Percentiles rank a stretch among this genome's conserved stretches.
Evolutionary conservation across 2,113 vertebrate genomes (phyloP).

Genomic region (Ornithorhynchus anatinus): DNA sequence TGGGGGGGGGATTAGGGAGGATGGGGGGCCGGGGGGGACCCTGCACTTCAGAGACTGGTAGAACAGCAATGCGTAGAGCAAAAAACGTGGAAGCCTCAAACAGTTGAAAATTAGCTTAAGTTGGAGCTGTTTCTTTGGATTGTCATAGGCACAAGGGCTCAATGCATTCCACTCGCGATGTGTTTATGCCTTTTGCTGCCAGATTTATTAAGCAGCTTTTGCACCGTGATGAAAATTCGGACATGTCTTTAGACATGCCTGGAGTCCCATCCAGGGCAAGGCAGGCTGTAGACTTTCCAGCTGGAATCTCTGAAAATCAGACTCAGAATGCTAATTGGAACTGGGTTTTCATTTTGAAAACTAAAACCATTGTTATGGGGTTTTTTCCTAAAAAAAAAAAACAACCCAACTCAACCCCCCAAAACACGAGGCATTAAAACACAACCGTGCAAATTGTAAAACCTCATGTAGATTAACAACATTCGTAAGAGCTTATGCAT

Average conservation of each 20-base stretch:
- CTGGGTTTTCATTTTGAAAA: slow-evolving; percentile 44
- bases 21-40: too few species aligned
- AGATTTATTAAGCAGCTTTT: slow-evolving; percentile 31
- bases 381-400: not conserved
- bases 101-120: slow-evolving; percentile 47
- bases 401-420: too few species aligned
- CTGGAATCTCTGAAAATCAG: slow-evolving; percentile 41
- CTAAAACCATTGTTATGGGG: slow-evolving; percentile 34
- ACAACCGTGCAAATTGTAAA: slow-evolving; percentile 34
- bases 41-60: too few species aligned
- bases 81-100: too few species aligned
- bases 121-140: slow-evolving; percentile 23
- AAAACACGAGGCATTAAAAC: slow-evolving; percentile 37
- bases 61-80: too few species aligned
- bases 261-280: not conserved
- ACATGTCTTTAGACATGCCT: slow-evolving; percentile 6
- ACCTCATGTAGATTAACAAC: slow-evolving; percentile 35
- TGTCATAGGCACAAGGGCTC: slow-evolving; percentile 11
- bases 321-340: slow-evolving; percentile 44
- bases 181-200: slow-evolving; percentile 20
- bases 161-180: slow-evolving; percentile 23
- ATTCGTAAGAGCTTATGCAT: not conserved
- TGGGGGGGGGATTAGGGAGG: too few species aligned
- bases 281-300: slow-evolving; percentile 13
- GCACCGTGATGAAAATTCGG: slow-evolving; percentile 10